These are phyloP conservation scores for Montipora cactus DNA, from an alignment of 64 coral and sea anemone species.

Conservation along the genomic window DNA sequence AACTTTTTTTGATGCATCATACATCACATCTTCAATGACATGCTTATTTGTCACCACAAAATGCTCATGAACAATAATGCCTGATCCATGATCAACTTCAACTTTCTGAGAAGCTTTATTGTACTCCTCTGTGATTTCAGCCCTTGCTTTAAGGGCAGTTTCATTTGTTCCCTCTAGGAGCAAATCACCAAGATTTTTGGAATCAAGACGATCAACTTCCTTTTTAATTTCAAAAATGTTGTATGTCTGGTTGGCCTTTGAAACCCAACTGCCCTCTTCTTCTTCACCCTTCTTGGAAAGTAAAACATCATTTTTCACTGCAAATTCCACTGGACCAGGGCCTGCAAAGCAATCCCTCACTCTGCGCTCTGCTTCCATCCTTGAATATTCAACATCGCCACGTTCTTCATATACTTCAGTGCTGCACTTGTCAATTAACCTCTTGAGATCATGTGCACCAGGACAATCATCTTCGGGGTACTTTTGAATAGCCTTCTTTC, in stretches of 20 bases:
- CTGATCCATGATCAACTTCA: background rate
- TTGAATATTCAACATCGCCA: background rate
- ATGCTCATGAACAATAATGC: background rate
- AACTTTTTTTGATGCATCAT: no score
- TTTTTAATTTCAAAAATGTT: constrained; percentile 7
- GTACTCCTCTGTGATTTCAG: background rate
- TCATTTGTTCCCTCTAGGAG: background rate
- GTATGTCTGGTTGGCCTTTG: background rate
- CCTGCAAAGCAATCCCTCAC: constrained; percentile 21
- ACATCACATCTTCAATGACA: background rate
- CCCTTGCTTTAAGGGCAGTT: background rate
- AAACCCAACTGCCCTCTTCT: no score
- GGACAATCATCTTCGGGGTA: background rate
- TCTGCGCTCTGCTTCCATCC: background rate
- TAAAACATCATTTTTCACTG: no score
- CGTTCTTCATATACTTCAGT: background rate
- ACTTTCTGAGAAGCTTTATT: background rate
- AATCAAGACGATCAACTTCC: constrained; percentile 5
- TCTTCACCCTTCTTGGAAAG: no score
- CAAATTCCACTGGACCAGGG: no score
- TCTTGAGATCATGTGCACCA: background rate
- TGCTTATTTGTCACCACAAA: background rate
- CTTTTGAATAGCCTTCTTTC: background rate
- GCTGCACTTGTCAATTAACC: background rate
- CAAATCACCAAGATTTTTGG: background rate